Percentiles rank a stretch among this genome's conserved stretches.
phyloP scores from a whole-genome alignment of 2,113 vertebrate species.

The Cisticola juncidis region DNA sequence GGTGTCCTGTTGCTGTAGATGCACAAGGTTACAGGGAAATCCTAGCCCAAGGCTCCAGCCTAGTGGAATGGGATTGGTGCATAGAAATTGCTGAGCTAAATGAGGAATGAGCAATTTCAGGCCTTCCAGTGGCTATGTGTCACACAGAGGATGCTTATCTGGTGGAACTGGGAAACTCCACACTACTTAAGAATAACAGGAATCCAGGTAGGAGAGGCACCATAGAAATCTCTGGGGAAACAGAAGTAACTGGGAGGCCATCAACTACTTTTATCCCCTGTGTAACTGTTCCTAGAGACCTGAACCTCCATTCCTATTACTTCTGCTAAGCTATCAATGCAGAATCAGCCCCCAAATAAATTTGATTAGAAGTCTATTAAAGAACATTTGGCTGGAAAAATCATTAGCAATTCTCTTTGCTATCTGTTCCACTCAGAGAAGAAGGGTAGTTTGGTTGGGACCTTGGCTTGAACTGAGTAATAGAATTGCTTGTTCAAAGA shows the following conservation, averaged over 20 bases:
- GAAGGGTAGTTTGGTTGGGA: neutral
- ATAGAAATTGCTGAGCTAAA: neutral
- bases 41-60: neutral
- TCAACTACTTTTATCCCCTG: neutral
- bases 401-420: constrained; percentile 19
- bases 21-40: neutral
- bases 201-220: neutral
- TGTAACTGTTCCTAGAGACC: neutral
- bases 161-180: neutral
- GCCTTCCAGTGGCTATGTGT: neutral
- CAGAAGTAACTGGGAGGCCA: neutral
- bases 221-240: neutral
- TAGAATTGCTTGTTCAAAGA: constrained; percentile 17
- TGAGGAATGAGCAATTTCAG: neutral
- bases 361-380: constrained; percentile 1
- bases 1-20: neutral
- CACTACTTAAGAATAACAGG: neutral
- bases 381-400: constrained; percentile 35
- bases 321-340: neutral
- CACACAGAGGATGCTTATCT: neutral
- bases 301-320: neutral
- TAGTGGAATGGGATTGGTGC: neutral
- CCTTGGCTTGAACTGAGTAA: constrained; percentile 4
- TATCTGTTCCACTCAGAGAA: neutral
- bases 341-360: neutral